Conservation (phyloP, 2,113 vertebrate species). For the Lagopus leucura region DNA sequence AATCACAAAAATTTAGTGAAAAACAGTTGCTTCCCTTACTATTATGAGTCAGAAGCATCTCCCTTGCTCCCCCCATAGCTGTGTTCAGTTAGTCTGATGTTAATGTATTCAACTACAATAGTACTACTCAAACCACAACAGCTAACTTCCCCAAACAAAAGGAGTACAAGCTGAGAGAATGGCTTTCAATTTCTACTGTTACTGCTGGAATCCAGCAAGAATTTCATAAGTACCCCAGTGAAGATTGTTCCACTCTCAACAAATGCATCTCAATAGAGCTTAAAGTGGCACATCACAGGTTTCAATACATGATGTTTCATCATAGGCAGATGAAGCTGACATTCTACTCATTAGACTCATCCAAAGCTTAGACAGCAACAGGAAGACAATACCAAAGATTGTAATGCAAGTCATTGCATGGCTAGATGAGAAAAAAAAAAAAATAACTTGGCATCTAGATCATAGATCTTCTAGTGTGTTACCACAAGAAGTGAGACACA, state of each 20-base stretch:
- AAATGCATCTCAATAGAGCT: fast-evolving
- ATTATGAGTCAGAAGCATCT: fast-evolving
- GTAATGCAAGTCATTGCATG: fast-evolving
- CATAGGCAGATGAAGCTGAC: background rate
- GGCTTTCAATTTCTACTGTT: background rate
- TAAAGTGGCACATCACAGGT: fast-evolving
- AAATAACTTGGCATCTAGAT: background rate
- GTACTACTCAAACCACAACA: background rate
- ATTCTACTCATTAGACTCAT: background rate
- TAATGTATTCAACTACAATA: background rate
- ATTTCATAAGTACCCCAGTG: background rate
- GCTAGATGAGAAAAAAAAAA: background rate
- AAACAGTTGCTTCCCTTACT: background rate
- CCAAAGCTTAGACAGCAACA: background rate
- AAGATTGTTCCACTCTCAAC: fast-evolving
- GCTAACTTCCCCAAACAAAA: background rate
- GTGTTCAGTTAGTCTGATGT: background rate
- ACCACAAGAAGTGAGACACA: background rate
- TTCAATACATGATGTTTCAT: background rate
- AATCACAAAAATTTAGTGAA: background rate
- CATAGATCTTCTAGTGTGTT: background rate
- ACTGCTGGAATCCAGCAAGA: background rate
- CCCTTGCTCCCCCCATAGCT: background rate
- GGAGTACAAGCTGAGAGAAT: background rate
- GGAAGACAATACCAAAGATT: background rate